phyloP scores from a whole-genome alignment of 2,797 vertebrate species.

The Sternarchorhynchus goeldii region DNA sequence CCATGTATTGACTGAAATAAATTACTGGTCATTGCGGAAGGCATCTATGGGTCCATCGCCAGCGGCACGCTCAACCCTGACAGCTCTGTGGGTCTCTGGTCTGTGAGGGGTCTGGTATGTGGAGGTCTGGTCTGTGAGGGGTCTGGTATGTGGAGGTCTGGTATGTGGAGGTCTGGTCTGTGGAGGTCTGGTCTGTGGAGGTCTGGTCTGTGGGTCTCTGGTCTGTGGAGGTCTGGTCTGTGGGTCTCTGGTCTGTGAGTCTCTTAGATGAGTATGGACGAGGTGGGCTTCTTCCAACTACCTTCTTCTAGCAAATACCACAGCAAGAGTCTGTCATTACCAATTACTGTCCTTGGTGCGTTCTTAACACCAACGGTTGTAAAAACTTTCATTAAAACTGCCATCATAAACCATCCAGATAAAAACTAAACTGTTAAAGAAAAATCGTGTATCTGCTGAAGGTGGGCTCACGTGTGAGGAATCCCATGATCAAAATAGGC shows the following conservation, averaged over 20 bases:
- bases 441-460: neutral
- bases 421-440: conserved; percentile 51
- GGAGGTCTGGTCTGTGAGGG: conserved; percentile 37
- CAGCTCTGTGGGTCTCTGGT: conserved; percentile 31
- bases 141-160: too few relatives aligned
- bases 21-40: conserved; percentile 50
- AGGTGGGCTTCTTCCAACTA: conserved; percentile 23
- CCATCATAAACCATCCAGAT: conserved; percentile 39
- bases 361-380: conserved; percentile 51
- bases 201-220: too few relatives aligned
- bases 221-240: neutral
- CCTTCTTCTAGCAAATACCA: neutral
- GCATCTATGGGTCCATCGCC: conserved; percentile 43
- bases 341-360: conserved; percentile 55
- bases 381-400: conserved; percentile 56
- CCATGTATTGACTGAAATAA: conserved; percentile 59
- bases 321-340: neutral
- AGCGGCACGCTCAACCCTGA: conserved; percentile 4
- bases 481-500: too few relatives aligned
- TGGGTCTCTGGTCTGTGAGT: conserved; percentile 19
- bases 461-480: too few relatives aligned
- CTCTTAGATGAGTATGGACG: conserved; percentile 54
- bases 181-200: conserved; percentile 10
- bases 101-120: too few relatives aligned
- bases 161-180: too few relatives aligned